Conservation (phyloP, 2,888 invertebrate genomes). For the Macrostomum cliftonense region DNA sequence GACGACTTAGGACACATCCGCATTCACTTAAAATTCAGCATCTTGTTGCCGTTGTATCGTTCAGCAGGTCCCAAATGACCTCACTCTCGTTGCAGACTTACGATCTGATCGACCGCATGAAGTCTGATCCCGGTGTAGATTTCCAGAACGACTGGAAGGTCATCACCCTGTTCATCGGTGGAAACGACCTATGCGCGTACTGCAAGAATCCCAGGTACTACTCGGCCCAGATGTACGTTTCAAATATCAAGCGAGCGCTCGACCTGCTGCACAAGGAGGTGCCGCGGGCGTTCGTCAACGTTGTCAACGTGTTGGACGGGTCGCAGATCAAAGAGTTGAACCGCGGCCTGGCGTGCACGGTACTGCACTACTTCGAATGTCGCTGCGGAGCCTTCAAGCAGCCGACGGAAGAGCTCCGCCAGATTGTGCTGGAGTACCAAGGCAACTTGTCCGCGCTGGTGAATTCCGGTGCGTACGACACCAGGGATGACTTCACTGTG, state of each 20-base stretch:
- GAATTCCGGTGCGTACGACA: slow-evolving; percentile 24
- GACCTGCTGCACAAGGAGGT: slow-evolving; percentile 24
- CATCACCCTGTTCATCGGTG: slow-evolving; percentile 28
- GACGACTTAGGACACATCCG: too few species aligned
- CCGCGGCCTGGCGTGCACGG: slow-evolving; percentile 18
- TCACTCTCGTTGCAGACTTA: slow-evolving; percentile 20
- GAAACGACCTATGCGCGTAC: slow-evolving; percentile 27
- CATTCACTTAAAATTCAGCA: too few species aligned
- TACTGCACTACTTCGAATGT: slow-evolving; percentile 18
- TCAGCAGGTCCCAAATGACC: too few species aligned
- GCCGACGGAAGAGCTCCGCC: slow-evolving; percentile 3
- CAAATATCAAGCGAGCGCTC: slow-evolving; percentile 20
- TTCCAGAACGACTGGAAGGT: slow-evolving; percentile 30
- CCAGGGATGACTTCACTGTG: slow-evolving; percentile 29
- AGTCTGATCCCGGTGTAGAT: slow-evolving; percentile 17
- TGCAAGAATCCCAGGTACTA: slow-evolving; percentile 16
- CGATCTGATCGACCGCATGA: slow-evolving; percentile 18
- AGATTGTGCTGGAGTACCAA: slow-evolving; percentile 16
- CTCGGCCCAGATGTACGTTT: slow-evolving; percentile 16
- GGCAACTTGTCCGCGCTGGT: slow-evolving; percentile 16
- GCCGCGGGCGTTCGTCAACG: slow-evolving; percentile 29
- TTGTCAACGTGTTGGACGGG: slow-evolving; percentile 28
- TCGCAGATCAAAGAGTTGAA: slow-evolving; percentile 19
- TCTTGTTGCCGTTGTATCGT: too few species aligned
- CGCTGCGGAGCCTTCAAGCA: slow-evolving; percentile 11